Evolutionary conservation across 2,888 invertebrate species (phyloP), one percentile per base, ranked within the genome.

Genomic region (Elegia similella): DNA sequence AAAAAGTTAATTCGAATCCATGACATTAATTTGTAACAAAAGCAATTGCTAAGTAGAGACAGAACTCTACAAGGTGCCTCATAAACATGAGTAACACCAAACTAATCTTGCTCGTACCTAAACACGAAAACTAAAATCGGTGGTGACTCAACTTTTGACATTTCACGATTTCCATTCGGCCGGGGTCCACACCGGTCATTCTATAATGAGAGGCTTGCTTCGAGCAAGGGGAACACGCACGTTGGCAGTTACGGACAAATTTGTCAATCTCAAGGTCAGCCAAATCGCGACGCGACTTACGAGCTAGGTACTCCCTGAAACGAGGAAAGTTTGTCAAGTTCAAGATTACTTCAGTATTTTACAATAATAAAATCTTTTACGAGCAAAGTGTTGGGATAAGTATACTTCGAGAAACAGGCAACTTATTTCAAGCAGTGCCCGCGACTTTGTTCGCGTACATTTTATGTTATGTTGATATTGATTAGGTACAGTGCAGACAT

Each of bases 121-220:
- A 17, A 1, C 44, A 44, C 23, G n/a, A 46, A 46, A 23, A 12
- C 42, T 43, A 46, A 60, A 56, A 42, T 58, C 50, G 55, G 46
- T 23, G 46, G 56, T 55, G 65, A 52, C 38, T 47, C 56, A 58
- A 60, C 62, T 59, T 66, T 69, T 72, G 69, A 64, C 66, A 70
- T 70, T 72, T 70, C 69, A 66, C 66, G 69, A 65, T 58, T 50
- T 54, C 59, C 52, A 60, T 56, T 55, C 59, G 55, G 56, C 61
- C 64, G 60, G 46, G 53, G 54, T 52, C 52, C 43, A 43, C 47
- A 13, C 48, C 23, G 53, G 53, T 23, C 29, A 29, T 32, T 10
- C 43, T 15, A 8, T 7, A 32, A 50, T n/a, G 29, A 10, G 15
- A 44, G 10, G 34, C 7, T 8, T 42, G 54, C 53, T 56, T 55